Evolutionary conservation across 1,140 invertebrate species (phyloP), one percentile per base, ranked within the genome.

Genomic region (Drosophila sucinea): DNA sequence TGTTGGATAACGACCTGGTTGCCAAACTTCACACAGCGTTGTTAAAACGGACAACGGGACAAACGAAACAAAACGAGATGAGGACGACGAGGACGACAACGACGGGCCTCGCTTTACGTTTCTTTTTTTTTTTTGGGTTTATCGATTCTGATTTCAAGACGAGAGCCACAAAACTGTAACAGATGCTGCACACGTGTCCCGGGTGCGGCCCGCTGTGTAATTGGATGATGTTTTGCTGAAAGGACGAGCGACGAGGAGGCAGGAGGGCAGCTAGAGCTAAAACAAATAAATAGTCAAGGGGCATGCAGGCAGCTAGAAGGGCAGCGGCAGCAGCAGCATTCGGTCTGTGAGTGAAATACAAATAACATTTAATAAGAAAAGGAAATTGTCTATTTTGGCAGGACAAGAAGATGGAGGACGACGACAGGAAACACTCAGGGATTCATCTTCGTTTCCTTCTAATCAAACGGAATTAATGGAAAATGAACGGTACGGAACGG

Each of bases 321-420:
- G 25, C 23, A 27, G n/a, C 25, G 35, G 35, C 44, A 25, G 11
- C 40, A 40, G 44, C 17, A 63, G 60, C 51, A 41, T 70, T 79
- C 69, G 51, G 41, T 72, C 69, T 87, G 79, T 89, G 83, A 89
- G 80, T 87, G 80, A 89, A 87, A 89, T 89, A 87, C 84, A 87
- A 87, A 87, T 84, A 87, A 74, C 84, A 89, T 87, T 87, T 84
- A 87, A 87, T 87, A 89, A 83, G 80, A 84, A 87, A 87, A 87
- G 84, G 84, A 87, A 87, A 89, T 87, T 87, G 84, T 83, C 84
- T 84, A 89, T 84, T 80, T 87, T 62, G 79, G 79, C 60, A 62
- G 60, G 33, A 65, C 33, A 40, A 40, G 30, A 47, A 60, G 40
- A 11, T 11, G 35, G 3, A 2, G 1, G 11, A 38, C 33, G 29